These are phyloP conservation scores for Spilosoma lubricipeda DNA, from an alignment of 2,888 invertebrate species.

Conservation along the genomic window DNA sequence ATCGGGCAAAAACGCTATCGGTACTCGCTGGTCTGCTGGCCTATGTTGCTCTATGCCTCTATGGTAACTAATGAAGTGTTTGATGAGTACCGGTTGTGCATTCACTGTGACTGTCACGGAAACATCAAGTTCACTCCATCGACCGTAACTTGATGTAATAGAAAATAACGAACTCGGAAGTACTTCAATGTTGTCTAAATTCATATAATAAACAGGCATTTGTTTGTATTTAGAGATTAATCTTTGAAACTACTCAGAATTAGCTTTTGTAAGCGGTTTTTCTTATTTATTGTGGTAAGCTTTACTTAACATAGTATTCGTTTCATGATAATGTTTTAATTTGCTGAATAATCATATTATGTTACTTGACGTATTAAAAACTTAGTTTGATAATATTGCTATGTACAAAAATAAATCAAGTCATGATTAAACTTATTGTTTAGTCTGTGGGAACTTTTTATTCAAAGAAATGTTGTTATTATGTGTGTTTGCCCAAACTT, in stretches of 20 bases:
- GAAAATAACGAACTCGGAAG: background rate
- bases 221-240: background rate
- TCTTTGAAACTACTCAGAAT: too few relatives aligned
- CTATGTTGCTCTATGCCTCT: too few relatives aligned
- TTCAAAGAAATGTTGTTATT: conserved; percentile 8
- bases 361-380: too few relatives aligned
- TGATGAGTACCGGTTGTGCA: conserved; percentile 9
- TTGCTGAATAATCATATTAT: too few relatives aligned
- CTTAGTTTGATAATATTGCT: background rate
- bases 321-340: too few relatives aligned
- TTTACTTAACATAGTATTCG: too few relatives aligned
- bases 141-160: conserved; percentile 10
- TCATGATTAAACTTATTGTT: background rate
- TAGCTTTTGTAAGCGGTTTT: too few relatives aligned
- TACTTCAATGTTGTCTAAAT: background rate
- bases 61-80: background rate
- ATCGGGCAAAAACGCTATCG: too few relatives aligned
- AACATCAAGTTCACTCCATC: conserved; percentile 14
- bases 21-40: too few relatives aligned
- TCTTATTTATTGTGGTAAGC: too few relatives aligned
- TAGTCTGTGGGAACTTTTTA: background rate
- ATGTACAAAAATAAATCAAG: background rate
- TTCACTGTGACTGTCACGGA: conserved; percentile 10
- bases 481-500: background rate
- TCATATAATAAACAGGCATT: too few relatives aligned